Evolutionary conservation across 1,140 invertebrate genomes (phyloP), one percentile per base, ranked within the genome.

Genomic region (Diuraphis noxia): DNA sequence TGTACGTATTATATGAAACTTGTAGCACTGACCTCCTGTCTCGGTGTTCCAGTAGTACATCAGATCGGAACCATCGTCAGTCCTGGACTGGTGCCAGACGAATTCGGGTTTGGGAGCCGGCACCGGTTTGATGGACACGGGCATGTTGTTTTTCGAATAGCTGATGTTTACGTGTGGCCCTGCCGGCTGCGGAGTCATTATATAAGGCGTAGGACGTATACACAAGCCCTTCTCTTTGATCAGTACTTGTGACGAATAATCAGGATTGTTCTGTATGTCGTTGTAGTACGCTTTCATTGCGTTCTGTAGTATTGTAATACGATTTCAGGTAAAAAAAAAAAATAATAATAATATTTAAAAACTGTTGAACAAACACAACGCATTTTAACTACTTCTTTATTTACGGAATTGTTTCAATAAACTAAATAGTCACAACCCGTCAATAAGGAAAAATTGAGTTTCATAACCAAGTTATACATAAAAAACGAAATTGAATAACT

Each of bases 281-380:
- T 96, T 97, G 85, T 96, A 93, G 93, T 98, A 98, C 0, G 97
- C 97, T 93, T 95, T 96, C 96, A 98, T 95, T 0, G 97, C 97
- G 13, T 96, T 97, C 93, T 96, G 91, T 92, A 93, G 93, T n/a
- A n/a, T n/a, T 72, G 13, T 17, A 17, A 72, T 7, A n/a, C 0
- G 6, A 72, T 72, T 17, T 17, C 17, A 72, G 30, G 56, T 5
- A 13, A 10, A 72, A n/a, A 72, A 72, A 63, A 63, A n/a, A 72
- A 49, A n/a, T n/a, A n/a, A n/a, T n/a, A 30, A 52, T 72, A 25
- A 56, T 34, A 91, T 30, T 56, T 25, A 85, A 84, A 49, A 84
- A 0, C 9, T n/a, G 9, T 4, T n/a, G 1, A 72, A 72, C 5
- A 72, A 72, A n/a, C 13, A n/a, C 56, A 1, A n/a, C 13, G 13